A percentile compares a stretch with the other conserved stretches of the same genome.
These are phyloP conservation scores for Polyploca ridens DNA, from an alignment of 2,888 invertebrate genomes.

Conservation along the genomic window DNA sequence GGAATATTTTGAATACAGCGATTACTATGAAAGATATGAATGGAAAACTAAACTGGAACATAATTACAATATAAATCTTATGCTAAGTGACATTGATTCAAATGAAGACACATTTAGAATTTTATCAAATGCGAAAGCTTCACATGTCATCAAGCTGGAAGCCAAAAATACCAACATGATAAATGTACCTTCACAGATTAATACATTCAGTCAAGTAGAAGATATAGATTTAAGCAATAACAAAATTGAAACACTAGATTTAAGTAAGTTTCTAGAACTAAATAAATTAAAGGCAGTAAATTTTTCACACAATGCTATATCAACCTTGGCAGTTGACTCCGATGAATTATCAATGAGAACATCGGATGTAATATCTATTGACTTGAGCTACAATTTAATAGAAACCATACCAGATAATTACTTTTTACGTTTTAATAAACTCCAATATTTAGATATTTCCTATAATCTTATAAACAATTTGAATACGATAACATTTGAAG, in stretches of 20 bases:
- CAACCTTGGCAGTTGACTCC: slow-evolving; percentile 9
- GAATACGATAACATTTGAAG: slow-evolving; percentile 26
- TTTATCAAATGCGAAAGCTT: not conserved
- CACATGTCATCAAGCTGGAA: not conserved
- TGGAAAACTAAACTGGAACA: not conserved
- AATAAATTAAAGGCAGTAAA: slow-evolving; percentile 11
- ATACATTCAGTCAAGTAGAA: not conserved
- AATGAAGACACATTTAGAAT: not conserved
- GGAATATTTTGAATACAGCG: not conserved
- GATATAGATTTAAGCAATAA: slow-evolving; percentile 11
- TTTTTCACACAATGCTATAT: slow-evolving; percentile 19
- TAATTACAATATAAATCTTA: not conserved
- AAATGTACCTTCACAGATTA: not conserved
- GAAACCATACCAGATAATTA: slow-evolving; percentile 23
- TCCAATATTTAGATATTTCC: slow-evolving; percentile 27
- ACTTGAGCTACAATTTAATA: slow-evolving; percentile 27
- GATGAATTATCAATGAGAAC: not conserved
- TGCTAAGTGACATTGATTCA: not conserved
- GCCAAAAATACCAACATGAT: not conserved
- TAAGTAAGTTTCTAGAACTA: slow-evolving; percentile 11
- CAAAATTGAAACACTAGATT: slow-evolving; percentile 10
- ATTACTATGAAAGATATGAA: not conserved
- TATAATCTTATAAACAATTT: slow-evolving; percentile 25
- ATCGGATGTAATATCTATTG: slow-evolving; percentile 15
- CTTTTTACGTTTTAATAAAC: slow-evolving; percentile 19